Conservation (phyloP, 2,113 vertebrate species). For the Penelope pileata region DNA sequence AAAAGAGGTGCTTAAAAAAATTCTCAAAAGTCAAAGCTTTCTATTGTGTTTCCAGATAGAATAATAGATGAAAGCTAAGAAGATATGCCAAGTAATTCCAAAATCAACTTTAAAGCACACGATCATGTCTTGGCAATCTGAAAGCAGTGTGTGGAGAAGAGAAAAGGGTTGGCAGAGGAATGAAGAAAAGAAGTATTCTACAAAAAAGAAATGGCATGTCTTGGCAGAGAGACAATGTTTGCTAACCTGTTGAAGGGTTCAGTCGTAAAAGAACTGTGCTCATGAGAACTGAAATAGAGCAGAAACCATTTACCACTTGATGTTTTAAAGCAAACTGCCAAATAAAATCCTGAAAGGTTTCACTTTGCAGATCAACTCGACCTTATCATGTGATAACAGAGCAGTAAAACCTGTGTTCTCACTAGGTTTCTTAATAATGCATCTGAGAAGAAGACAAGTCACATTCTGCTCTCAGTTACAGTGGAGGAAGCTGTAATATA, state of each 20-base stretch:
- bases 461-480: conserved; percentile 49
- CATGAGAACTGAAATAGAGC: conserved; percentile 67
- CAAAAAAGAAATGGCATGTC: conserved; percentile 62
- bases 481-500: conserved; percentile 15
- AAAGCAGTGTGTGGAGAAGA: conserved; percentile 41
- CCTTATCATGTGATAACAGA: conserved; percentile 67
- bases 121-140: conserved; percentile 70
- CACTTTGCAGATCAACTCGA: conserved; percentile 65
- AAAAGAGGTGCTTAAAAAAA: conserved; percentile 19
- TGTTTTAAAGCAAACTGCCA: conserved; percentile 72
- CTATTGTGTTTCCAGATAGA: conserved; percentile 59
- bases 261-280: conserved; percentile 57
- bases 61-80: conserved; percentile 68
- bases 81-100: conserved; percentile 68
- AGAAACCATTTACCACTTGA: conserved; percentile 60
- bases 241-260: conserved; percentile 65
- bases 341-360: conserved; percentile 75
- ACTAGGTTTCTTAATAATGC: conserved; percentile 57
- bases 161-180: conserved; percentile 55
- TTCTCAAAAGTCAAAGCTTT: conserved; percentile 52
- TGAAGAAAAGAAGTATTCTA: conserved; percentile 71
- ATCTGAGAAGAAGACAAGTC: conserved; percentile 44
- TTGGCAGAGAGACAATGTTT: conserved; percentile 71
- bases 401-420: conserved; percentile 63
- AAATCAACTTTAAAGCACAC: conserved; percentile 64